phyloP scores from a whole-genome alignment of 2,113 vertebrate species.

The Macheiramphus alcinus region DNA sequence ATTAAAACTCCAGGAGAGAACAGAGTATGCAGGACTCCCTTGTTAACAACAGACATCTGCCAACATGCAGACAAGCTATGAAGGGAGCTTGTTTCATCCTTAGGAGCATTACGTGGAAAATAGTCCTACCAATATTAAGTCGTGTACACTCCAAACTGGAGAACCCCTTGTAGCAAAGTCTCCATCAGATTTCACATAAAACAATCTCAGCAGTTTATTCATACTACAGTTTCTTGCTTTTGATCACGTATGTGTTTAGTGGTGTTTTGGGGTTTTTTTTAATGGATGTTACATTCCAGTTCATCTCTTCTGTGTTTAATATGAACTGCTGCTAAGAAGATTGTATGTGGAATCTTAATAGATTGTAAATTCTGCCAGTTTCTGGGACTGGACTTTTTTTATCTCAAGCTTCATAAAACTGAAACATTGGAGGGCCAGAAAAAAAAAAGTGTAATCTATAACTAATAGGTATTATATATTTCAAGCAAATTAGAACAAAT shows the following conservation, averaged over 20 bases:
- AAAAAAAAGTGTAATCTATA: neutral
- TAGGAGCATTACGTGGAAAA: neutral
- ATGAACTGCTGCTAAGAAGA: neutral
- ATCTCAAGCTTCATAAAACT: neutral
- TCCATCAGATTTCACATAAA: neutral
- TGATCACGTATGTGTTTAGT: neutral
- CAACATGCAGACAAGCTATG: neutral
- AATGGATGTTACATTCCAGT: neutral
- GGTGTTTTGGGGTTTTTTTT: neutral
- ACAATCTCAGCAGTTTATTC: neutral
- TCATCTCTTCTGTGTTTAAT: neutral
- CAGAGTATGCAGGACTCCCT: neutral
- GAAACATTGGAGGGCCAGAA: neutral
- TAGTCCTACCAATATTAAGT: neutral
- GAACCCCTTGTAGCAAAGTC: neutral
- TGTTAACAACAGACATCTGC: constrained; percentile 21
- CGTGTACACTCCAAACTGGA: neutral
- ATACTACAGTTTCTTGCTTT: neutral
- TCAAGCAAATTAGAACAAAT: neutral
- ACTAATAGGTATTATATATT: neutral
- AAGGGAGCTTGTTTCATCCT: neutral
- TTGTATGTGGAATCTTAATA: neutral
- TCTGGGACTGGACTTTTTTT: neutral
- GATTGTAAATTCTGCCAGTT: neutral
- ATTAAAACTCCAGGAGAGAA: constrained; percentile 7